Evolutionary conservation across 1,140 invertebrate species (phyloP).

Genomic region (Sogatella furcifera): DNA sequence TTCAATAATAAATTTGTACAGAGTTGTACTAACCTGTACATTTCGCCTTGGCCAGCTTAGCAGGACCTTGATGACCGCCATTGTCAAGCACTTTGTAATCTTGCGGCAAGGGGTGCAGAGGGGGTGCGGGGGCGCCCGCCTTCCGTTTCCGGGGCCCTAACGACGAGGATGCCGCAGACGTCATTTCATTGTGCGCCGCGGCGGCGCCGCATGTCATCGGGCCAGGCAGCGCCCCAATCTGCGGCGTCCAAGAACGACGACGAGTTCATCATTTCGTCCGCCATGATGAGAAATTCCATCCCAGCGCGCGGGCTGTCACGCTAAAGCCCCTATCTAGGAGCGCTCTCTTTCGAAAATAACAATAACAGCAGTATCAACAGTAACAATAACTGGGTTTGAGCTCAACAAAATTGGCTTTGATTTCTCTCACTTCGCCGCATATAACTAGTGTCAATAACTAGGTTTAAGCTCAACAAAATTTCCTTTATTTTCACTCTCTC

Average conservation of each 20-base stretch:
- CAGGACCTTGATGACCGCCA: too few relatives aligned
- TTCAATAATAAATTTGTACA: too few relatives aligned
- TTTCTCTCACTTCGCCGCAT: background rate
- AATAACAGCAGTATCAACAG: background rate
- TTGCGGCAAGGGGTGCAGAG: background rate
- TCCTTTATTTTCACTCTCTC: too few relatives aligned
- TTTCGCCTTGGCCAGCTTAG: too few relatives aligned
- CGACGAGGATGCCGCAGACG: background rate
- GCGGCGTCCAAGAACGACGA: constrained; percentile 12
- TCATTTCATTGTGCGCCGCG: too few relatives aligned
- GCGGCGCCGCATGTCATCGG: too few relatives aligned
- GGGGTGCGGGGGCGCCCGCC: background rate
- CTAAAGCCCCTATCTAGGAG: constrained; percentile 2
- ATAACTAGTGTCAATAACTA: background rate
- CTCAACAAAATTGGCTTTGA: background rate
- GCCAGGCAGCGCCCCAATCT: background rate
- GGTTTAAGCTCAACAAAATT: background rate
- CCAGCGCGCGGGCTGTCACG: background rate
- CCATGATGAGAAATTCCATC: constrained; percentile 13
- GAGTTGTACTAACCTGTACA: too few relatives aligned
- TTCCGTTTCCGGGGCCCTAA: too few relatives aligned
- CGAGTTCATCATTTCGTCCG: constrained; percentile 11
- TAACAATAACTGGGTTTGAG: background rate
- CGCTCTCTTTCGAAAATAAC: background rate
- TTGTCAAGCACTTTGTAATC: too few relatives aligned